These are phyloP conservation scores for Aelia acuminata DNA, from an alignment of 2,888 invertebrate genomes.

Conservation along the genomic window DNA sequence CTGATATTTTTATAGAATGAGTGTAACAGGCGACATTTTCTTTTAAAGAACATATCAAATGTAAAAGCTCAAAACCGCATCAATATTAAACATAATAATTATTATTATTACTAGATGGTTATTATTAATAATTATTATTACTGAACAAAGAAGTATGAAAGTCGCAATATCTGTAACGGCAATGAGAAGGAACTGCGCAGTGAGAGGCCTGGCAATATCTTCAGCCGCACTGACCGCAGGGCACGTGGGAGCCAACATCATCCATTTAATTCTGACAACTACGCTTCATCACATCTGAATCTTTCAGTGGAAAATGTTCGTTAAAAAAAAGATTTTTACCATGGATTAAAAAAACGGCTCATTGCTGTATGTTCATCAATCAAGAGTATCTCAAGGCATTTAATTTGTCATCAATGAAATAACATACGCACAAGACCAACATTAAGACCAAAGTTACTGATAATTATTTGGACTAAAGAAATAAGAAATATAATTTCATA, in stretches of 20 bases:
- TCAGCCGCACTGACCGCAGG: not conserved
- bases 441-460: too few relatives aligned
- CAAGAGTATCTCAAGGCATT: too few relatives aligned
- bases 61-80: too few relatives aligned
- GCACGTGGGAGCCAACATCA: constrained; percentile 36
- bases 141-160: not conserved
- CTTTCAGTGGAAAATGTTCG: not conserved
- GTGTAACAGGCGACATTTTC: too few relatives aligned
- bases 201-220: not conserved
- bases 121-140: not conserved
- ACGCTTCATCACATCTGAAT: not conserved
- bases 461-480: too few relatives aligned
- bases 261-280: constrained; percentile 15
- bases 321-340: not conserved
- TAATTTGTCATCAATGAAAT: too few relatives aligned
- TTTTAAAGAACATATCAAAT: too few relatives aligned
- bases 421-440: too few relatives aligned
- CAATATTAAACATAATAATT: too few relatives aligned
- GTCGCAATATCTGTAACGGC: not conserved
- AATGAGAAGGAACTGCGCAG: constrained; percentile 10
- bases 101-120: not conserved
- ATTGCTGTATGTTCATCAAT: not conserved
- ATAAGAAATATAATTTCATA: too few relatives aligned
- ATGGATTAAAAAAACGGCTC: not conserved
- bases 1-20: too few relatives aligned